Evolutionary conservation across 2,888 invertebrate genomes (phyloP).

Genomic region (Lepas anatifera): DNA sequence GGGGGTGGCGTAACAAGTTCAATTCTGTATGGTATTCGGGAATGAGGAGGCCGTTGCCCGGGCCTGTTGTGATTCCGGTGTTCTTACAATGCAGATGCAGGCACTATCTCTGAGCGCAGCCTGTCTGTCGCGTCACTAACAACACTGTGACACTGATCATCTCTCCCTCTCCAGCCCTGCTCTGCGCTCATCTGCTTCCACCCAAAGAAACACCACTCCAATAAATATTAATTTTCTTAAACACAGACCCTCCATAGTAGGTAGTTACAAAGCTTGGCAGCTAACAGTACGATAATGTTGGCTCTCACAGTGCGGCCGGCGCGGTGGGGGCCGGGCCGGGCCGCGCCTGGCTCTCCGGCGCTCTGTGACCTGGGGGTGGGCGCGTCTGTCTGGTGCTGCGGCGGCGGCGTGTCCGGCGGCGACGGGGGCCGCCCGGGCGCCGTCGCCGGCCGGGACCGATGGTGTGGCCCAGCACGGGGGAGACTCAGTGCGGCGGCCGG

Average conservation of each 20-base stretch:
- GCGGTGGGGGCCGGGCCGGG: not conserved
- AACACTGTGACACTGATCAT: too few species aligned
- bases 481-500: not conserved
- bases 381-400: not conserved
- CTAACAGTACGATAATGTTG: conserved; percentile 6
- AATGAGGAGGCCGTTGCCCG: too few species aligned
- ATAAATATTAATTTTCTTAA: conserved; percentile 7
- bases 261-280: conserved; percentile 7
- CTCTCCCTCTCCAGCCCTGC: too few species aligned
- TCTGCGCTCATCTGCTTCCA: too few species aligned
- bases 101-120: too few species aligned
- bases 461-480: not conserved
- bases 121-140: too few species aligned
- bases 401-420: not conserved
- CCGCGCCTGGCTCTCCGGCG: not conserved
- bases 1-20: too few species aligned
- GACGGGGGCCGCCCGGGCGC: not conserved
- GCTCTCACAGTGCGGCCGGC: not conserved
- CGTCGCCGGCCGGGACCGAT: not conserved
- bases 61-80: too few species aligned
- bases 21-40: too few species aligned
- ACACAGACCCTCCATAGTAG: conserved; percentile 10
- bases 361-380: not conserved
- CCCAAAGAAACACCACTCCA: not conserved
- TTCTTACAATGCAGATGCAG: too few species aligned